Evolutionary conservation across 92 coral and sea anemone genomes (phyloP), one percentile per base, ranked within the genome.

Genomic region (Chrysogorgia sp.): DNA sequence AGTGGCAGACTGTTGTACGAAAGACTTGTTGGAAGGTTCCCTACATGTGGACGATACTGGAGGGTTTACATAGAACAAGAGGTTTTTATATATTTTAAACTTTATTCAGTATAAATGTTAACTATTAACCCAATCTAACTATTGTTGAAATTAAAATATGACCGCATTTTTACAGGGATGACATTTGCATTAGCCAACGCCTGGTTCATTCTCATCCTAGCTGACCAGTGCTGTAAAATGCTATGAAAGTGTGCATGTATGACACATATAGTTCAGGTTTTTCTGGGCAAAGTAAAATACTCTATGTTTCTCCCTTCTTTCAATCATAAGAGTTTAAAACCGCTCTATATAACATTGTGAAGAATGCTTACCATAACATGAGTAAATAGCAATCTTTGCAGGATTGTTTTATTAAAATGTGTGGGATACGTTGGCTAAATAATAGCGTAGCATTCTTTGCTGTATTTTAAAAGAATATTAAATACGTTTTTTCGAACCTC

Each of bases 51-150:
- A 28, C 97, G 97, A 56, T 96, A 91, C 92, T 91, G 97, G 97
- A 89, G 97, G 82, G 86, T 96, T 29, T 96, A 89, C 97, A 96
- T 94, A 80, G 98, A 94, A 86, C 98, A 94, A 91, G 96, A 96
- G 99, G 99, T 96, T 96, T 94, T 91, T 96, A 86, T 90, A 71
- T 81, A 75, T 53, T 91, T 81, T 20, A 30, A 62, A 17, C 23
- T 4, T 62, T 61, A 56, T 86, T 80, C n/a, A n/a, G n/a, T 80
- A 49, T 71, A 52, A 68, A 74, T 43, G n/a, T 28, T 28, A 53
- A 66, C 45, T 77, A 68, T 41, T 79, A 21, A 20, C 21, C 43
- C 33, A 48, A 29, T 33, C 19, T 19, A 7, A 7, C n/a, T 6
- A 15, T 47, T 47, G 12, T 22, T 40, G 50, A 65, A 19, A 67